Percentiles rank a stretch among this genome's conserved stretches.
Evolutionary conservation across 92 coral and sea anemone genomes (phyloP).

Genomic region (Phenganax stokvisi): DNA sequence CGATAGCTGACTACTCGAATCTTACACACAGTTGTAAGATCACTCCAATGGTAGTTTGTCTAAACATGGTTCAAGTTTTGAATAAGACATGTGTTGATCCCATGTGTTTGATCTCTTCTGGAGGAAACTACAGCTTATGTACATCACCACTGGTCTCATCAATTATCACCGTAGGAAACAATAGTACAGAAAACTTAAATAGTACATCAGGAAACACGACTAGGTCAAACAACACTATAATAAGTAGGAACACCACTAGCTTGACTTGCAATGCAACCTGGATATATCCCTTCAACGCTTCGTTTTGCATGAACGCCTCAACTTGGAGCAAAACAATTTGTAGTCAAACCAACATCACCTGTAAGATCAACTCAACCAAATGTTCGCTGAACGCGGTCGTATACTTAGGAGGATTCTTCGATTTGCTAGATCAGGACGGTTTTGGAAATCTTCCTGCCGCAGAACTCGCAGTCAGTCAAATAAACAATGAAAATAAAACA

Average conservation of each 20-base stretch:
- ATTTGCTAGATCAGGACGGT: slow-evolving; percentile 50
- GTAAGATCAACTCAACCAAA: slow-evolving; percentile 29
- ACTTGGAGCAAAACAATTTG: slow-evolving; percentile 30
- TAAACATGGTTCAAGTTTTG: background rate
- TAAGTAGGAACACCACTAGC: background rate
- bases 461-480: slow-evolving; percentile 63
- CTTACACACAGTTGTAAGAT: slow-evolving; percentile 24
- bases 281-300: slow-evolving; percentile 13
- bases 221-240: background rate
- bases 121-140: slow-evolving; percentile 30
- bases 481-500: slow-evolving; percentile 52
- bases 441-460: slow-evolving; percentile 72
- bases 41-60: slow-evolving; percentile 21
- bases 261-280: slow-evolving; percentile 37
- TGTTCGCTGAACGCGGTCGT: slow-evolving; percentile 32
- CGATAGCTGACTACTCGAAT: background rate
- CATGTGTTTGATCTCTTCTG: slow-evolving; percentile 20
- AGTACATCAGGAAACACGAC: background rate
- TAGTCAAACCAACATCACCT: slow-evolving; percentile 16
- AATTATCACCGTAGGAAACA: background rate
- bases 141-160: background rate
- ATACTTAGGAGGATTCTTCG: slow-evolving; percentile 79
- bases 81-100: slow-evolving; percentile 32
- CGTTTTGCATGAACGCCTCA: slow-evolving; percentile 21
- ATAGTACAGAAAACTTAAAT: background rate